phyloP scores from a whole-genome alignment of 2,113 vertebrate species.

The Pelecanoides urinatrix region DNA sequence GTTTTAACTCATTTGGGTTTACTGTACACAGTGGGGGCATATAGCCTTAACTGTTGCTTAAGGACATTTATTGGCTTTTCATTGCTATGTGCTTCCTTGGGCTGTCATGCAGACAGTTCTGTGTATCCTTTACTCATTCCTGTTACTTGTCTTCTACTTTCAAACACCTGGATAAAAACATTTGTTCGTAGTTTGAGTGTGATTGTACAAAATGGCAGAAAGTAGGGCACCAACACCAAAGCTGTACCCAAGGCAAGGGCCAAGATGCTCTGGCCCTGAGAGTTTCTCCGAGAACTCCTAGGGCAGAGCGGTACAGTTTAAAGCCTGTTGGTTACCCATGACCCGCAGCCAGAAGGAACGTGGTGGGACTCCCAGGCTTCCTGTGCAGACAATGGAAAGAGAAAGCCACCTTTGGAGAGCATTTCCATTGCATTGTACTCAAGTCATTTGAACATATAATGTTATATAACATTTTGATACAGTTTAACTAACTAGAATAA shows the following conservation, averaged over 20 bases:
- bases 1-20: neutral
- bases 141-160: neutral
- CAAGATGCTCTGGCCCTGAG: neutral
- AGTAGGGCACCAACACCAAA: neutral
- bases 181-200: neutral
- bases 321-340: neutral
- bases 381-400: neutral
- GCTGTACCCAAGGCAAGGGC: neutral
- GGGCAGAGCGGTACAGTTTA: neutral
- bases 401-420: neutral
- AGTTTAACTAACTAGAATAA: neutral
- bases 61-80: neutral
- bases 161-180: neutral
- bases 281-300: neutral
- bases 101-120: neutral
- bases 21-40: neutral
- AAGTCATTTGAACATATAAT: neutral
- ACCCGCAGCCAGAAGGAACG: rapidly evolving
- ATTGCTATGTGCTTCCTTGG: neutral
- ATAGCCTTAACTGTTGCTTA: neutral
- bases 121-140: neutral
- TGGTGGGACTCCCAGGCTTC: neutral
- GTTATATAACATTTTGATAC: neutral
- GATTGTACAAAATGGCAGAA: neutral
- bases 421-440: neutral